Evolutionary conservation across 2,797 vertebrate species (phyloP).

Genomic region (Cheirogaleus major): DNA sequence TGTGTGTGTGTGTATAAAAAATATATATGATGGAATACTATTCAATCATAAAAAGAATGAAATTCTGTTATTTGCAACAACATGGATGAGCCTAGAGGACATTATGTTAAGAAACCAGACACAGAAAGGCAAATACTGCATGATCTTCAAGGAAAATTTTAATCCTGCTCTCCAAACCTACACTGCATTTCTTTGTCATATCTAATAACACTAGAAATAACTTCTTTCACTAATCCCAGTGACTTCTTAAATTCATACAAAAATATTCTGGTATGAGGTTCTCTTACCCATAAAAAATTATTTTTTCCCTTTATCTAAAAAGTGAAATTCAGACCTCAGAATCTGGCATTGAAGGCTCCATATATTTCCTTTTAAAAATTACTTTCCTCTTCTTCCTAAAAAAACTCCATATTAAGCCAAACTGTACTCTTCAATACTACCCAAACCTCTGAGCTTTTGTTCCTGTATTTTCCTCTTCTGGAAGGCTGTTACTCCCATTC

Average conservation of each 20-base stretch:
- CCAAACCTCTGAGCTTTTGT: neutral
- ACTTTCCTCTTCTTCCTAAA: neutral
- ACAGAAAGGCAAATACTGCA: neutral
- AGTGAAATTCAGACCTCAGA: constrained; percentile 7
- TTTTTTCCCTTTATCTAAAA: neutral
- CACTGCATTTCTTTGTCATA: neutral
- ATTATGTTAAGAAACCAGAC: neutral
- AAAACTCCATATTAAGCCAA: neutral
- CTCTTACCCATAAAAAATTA: neutral
- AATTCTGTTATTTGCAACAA: neutral
- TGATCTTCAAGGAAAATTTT: neutral
- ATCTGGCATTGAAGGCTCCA: neutral
- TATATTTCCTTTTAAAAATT: neutral
- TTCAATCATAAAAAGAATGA: neutral
- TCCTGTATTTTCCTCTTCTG: neutral
- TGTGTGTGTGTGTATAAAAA: accelerated
- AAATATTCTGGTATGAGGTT: neutral
- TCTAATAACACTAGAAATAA: neutral
- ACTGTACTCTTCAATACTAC: neutral
- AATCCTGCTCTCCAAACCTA: neutral
- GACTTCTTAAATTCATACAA: neutral
- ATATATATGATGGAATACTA: neutral
- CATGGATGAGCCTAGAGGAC: neutral
- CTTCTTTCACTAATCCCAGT: neutral
- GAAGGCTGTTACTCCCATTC: neutral